A percentile compares a stretch with the other conserved stretches of the same genome.
phyloP scores from a whole-genome alignment of 2,113 vertebrate genomes.

The Gobiocypris rarus region DNA sequence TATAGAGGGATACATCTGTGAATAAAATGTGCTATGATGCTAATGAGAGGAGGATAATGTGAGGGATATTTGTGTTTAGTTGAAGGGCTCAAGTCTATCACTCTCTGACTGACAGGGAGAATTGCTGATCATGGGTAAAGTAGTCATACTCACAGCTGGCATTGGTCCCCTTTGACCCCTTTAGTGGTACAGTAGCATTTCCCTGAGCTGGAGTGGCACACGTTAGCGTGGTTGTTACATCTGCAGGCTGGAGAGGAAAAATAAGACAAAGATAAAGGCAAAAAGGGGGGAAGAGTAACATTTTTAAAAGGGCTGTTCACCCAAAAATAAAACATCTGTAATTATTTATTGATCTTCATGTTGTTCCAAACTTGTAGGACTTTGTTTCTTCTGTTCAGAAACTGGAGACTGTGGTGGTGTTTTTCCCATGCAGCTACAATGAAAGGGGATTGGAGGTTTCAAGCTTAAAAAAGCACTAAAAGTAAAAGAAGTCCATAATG shows the following conservation, averaged over 20 bases:
- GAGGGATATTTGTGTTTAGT: neutral
- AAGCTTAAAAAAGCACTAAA: neutral
- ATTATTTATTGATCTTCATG: neutral
- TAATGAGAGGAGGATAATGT: constrained; percentile 8
- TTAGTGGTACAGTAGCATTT: constrained; percentile 97
- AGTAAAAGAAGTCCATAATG: neutral
- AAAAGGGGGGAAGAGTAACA: neutral
- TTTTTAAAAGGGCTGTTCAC: neutral
- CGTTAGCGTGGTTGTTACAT: constrained; percentile 85
- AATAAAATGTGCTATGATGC: constrained; percentile 5
- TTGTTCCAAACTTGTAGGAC: no score
- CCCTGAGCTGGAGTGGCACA: constrained; percentile 92
- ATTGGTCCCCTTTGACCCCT: constrained; percentile 97
- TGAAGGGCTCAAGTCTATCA: neutral
- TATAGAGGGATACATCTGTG: neutral
- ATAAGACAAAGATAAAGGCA: neutral
- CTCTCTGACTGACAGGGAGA: constrained; percentile 10
- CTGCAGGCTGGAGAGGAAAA: constrained; percentile 34
- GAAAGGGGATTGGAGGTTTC: neutral
- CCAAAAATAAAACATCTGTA: neutral
- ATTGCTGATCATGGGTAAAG: constrained; percentile 22
- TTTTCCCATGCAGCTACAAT: neutral
- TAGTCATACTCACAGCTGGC: constrained; percentile 90
- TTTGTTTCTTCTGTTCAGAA: no score
- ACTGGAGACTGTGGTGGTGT: neutral